Percentiles rank a stretch among this genome's conserved stretches.
Conservation (phyloP, 2,888 invertebrate genomes). For the Apantesis nais region DNA sequence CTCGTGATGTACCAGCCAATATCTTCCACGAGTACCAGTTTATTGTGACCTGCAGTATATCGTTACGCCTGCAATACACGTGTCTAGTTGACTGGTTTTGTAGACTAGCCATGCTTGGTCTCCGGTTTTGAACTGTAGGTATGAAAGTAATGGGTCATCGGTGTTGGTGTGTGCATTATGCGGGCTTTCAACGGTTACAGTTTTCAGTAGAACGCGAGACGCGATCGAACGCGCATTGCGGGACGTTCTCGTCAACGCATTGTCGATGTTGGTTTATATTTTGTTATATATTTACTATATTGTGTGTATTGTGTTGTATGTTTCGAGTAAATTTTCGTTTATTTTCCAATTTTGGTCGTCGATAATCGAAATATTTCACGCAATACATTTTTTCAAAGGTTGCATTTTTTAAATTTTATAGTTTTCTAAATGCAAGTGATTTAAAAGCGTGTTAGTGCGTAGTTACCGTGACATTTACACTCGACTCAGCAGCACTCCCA, state of each 20-base stretch:
- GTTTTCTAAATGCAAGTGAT: background rate
- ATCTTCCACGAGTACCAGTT: background rate
- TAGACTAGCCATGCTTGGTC: slow-evolving; percentile 13
- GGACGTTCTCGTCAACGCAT: slow-evolving; percentile 16
- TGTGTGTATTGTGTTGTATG: slow-evolving; percentile 7
- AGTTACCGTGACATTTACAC: background rate
- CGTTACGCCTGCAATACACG: background rate
- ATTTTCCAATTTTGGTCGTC: background rate
- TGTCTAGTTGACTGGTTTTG: slow-evolving; percentile 15
- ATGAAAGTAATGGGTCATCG: slow-evolving; percentile 29
- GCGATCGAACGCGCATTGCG: slow-evolving; percentile 56
- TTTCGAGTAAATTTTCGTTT: background rate
- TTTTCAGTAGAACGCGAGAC: slow-evolving; percentile 59
- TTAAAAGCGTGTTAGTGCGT: background rate
- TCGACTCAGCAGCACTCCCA: background rate
- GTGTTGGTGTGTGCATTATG: slow-evolving; percentile 38
- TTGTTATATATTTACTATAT: background rate
- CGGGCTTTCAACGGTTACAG: slow-evolving; percentile 54
- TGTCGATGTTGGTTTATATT: background rate
- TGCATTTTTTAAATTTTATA: background rate
- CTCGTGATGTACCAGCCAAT: slow-evolving; percentile 1
- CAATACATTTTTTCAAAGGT: background rate
- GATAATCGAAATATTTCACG: background rate
- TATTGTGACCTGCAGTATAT: slow-evolving; percentile 6
- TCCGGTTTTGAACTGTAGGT: background rate